Evolutionary conservation across 2,113 vertebrate genomes (phyloP).

Genomic region (Piprites chloris): DNA sequence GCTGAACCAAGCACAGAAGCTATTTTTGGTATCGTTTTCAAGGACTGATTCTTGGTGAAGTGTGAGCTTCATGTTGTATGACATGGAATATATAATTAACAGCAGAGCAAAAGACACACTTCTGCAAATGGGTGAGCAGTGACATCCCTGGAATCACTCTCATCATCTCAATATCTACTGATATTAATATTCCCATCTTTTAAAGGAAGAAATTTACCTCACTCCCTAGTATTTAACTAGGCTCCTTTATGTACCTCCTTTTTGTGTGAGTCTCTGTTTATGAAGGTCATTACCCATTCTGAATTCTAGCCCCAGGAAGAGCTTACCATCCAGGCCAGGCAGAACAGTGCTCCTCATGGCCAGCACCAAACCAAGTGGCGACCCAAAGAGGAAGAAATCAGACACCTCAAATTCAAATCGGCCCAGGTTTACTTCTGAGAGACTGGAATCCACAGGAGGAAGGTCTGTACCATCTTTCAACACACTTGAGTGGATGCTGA

Average conservation of each 20-base stretch:
- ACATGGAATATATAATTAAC: background rate
- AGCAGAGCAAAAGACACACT: background rate
- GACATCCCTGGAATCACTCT: background rate
- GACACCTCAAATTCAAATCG: conserved; percentile 94
- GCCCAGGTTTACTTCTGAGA: conserved; percentile 80
- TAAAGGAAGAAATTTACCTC: background rate
- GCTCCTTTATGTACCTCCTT: background rate
- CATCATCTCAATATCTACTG: background rate
- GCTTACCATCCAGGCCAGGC: conserved; percentile 86
- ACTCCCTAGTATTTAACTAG: background rate
- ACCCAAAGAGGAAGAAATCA: conserved; percentile 94
- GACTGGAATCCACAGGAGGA: conserved; percentile 68
- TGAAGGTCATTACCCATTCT: background rate
- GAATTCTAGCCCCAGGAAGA: background rate
- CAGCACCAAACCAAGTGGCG: conserved; percentile 91
- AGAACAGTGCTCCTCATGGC: conserved; percentile 95
- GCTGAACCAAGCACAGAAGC: background rate
- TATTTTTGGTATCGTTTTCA: background rate
- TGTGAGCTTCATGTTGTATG: background rate
- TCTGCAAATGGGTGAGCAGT: background rate
- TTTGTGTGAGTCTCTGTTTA: background rate
- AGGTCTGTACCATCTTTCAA: conserved; percentile 83
- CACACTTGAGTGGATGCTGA: conserved; percentile 79
- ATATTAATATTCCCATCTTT: background rate
- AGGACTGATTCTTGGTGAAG: background rate